A percentile compares a stretch with the other conserved stretches of the same genome.
Evolutionary conservation across 1,140 invertebrate species (phyloP).

Genomic region (Monochamus saltuarius): DNA sequence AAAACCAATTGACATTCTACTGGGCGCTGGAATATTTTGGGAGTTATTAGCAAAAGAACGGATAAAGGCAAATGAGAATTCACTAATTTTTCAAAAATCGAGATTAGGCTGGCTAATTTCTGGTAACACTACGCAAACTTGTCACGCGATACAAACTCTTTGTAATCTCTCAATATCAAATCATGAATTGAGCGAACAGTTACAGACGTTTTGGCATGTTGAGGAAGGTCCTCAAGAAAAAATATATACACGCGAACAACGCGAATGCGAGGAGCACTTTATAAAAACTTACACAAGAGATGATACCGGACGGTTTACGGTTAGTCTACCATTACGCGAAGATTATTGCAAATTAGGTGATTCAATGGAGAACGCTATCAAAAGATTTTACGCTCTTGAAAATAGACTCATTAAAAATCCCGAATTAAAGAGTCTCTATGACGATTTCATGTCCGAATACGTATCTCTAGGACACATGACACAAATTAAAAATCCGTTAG

Average conservation of each 20-base stretch:
- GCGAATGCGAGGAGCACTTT: constrained; percentile 3
- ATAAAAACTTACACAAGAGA: constrained; percentile 7
- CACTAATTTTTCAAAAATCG: constrained; percentile 20
- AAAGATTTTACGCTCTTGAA: too few species aligned
- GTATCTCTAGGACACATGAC: too few species aligned
- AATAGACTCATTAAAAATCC: too few species aligned
- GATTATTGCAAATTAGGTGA: too few species aligned
- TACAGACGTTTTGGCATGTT: constrained; percentile 3
- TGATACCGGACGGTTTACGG: background rate
- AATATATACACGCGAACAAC: background rate
- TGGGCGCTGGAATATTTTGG: constrained; percentile 16
- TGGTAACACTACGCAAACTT: constrained; percentile 18
- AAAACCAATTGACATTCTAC: constrained; percentile 32
- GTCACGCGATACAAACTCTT: background rate
- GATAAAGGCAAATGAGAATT: constrained; percentile 3
- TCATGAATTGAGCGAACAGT: background rate
- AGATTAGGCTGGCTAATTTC: constrained; percentile 23
- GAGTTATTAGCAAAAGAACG: constrained; percentile 3
- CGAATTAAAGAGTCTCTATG: too few species aligned
- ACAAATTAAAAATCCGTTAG: too few species aligned
- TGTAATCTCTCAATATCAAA: background rate
- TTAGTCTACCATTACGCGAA: too few species aligned
- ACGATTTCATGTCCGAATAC: too few species aligned
- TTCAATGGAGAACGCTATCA: too few species aligned
- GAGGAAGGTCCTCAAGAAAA: background rate